A percentile compares a stretch with the other conserved stretches of the same genome.
Conservation (phyloP, 2,888 invertebrate species). For the Erebia aethiops region DNA sequence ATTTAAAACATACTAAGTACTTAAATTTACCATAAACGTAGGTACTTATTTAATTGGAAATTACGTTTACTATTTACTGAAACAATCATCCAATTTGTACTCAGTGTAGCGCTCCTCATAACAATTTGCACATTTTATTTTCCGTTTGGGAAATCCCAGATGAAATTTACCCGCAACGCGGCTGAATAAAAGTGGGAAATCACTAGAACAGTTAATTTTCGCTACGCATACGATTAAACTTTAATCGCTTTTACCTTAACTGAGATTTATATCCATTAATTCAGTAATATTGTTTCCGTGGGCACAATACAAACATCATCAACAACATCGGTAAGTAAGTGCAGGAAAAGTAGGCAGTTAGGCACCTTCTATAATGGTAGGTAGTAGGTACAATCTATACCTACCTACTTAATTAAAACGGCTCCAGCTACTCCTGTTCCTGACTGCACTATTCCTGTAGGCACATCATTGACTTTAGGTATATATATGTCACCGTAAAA, state of each 20-base stretch:
- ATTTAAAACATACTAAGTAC: no score
- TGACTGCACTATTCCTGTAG: no score
- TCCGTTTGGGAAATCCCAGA: constrained; percentile 42
- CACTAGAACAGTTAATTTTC: constrained; percentile 36
- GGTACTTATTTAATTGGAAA: background rate
- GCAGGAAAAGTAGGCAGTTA: no score
- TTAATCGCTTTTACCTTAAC: constrained; percentile 25
- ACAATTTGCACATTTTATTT: constrained; percentile 43
- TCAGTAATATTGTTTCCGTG: background rate
- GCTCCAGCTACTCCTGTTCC: no score
- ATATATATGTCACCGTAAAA: no score
- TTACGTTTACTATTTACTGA: background rate
- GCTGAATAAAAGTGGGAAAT: constrained; percentile 34
- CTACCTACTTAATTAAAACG: no score
- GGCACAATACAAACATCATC: no score
- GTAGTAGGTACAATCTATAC: no score
- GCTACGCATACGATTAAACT: constrained; percentile 30
- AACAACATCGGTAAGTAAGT: no score
- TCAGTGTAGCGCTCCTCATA: constrained; percentile 34
- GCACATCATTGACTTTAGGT: no score
- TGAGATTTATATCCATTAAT: constrained; percentile 25
- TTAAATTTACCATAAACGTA: no score
- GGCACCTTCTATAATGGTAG: no score
- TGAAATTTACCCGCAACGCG: constrained; percentile 40
- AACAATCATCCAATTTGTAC: constrained; percentile 29